Evolutionary conservation across 2,797 vertebrate species (phyloP), one percentile per base, ranked within the genome.

Genomic region (Leuciscus waleckii): DNA sequence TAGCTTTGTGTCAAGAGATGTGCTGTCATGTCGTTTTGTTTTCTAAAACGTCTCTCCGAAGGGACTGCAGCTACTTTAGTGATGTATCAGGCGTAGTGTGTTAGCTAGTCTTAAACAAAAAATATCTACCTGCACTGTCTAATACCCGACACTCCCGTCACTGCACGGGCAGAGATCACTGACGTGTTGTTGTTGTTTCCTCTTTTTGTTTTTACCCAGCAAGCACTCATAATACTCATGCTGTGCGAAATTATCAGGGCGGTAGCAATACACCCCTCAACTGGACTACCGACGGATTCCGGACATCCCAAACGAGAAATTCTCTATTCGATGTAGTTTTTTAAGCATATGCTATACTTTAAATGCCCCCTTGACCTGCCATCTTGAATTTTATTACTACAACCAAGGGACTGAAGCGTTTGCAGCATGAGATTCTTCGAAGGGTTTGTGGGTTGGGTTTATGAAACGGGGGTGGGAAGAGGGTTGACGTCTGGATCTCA

Each of bases 401-500:
- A 32, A 35, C 29, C 17, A 71, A 69, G 79, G 17, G 75, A 79
- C 61, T 79, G 76, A 89, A 35, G 29, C 14, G 88, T 86, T 65
- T 91, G 91, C 93, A 90, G 94, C 92, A 92, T 93, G 93, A 93
- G 94, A 94, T 94, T 94, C 43, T 87, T 58, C n/a, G n/a, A 49
- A 89, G 84, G 26, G 67, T 70, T 82, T 73, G 51, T 21, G 41
- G 51, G 83, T 21, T 23, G 51, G 29, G 58, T 84, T 43, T 65
- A 11, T 51, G 41, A 81, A 35, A 46, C 17, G 10, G 37, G 61
- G 77, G 46, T 69, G 32, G 68, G 76, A 89, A 81, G 46, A 51
- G 29, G 2, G 26, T 61, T n/a, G 54, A 81, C 67, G 51, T 69
- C 39, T 49, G 67, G 49, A 83, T 82, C 81, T 77, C 49, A 86